Base-by-base conservation (phyloP, 2,113 vertebrate genomes). In the Cyanoramphus novaezelandiae region DNA sequence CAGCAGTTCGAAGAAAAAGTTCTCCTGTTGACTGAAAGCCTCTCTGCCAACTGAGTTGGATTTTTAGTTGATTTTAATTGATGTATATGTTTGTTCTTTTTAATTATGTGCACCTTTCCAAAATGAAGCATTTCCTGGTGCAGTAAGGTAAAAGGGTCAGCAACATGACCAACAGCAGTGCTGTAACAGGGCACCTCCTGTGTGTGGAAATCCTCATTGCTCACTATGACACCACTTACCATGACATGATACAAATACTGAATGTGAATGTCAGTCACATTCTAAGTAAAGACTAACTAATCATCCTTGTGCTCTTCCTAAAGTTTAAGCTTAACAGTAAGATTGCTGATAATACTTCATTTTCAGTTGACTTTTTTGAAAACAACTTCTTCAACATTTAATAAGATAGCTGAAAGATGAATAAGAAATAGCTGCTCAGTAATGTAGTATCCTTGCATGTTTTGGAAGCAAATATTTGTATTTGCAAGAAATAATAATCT, bases 401-500 rank as follows among this genome's bases (percentile, higher is more conserved):
- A 83, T 95, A 79, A 50, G 14, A 63, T 82, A 75, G 78, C 63
- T 93, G 95, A 94, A 92, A 94, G 63, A 97, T 80, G 59, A 93
- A 47, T 88, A 90, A 72, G 86, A 94, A 94, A 90, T 80, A 85
- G 60, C 82, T 82, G 82, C 78, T 94, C 92, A 50, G 72, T 93
- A 92, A 90, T 94, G 27, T 33, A 71, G 25, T 41, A 63, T 95
- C 37, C 44, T 87, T 91, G 70, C 90, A 77, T 93, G 49, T 95
- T 97, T 96, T 82, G 28, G 93, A 95, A 95, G 67, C 92, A 86
- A 95, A 95, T 98, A 93, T 97, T 94, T 97, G 92, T 97, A 95
- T 97, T 97, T 97, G 95, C 93, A 96, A 78, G 93, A 97, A 97
- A 97, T 96, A 93, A 94, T 97, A 98, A 97, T 92, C 92, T 96